Conservation (phyloP, 1,140 invertebrate species). For the Oryctes rhinoceros region DNA sequence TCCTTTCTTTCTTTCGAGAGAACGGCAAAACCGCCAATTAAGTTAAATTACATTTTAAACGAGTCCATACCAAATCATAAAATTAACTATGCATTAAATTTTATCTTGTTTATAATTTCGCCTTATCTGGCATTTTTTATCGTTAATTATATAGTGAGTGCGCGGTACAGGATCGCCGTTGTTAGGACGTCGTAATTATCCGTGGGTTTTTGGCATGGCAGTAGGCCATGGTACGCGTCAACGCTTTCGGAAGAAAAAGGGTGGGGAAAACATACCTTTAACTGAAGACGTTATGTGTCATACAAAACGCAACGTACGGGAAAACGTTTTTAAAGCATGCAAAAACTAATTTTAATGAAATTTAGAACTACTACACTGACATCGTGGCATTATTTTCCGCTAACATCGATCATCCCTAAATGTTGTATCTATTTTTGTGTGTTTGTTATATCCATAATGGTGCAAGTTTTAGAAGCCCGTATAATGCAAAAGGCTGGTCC, state of each 20-base stretch:
- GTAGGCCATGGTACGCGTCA: background rate
- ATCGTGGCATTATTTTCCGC: too few relatives aligned
- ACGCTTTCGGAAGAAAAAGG: background rate
- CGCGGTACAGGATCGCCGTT: background rate
- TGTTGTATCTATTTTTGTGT: too few relatives aligned
- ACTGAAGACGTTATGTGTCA: background rate
- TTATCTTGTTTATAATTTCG: conserved; percentile 38
- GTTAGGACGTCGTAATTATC: conserved; percentile 22
- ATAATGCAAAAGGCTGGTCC: too few relatives aligned
- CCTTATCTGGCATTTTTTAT: conserved; percentile 27
- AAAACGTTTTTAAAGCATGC: too few relatives aligned
- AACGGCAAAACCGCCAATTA: conserved; percentile 13
- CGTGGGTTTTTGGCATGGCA: conserved; percentile 19
- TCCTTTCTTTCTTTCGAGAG: background rate
- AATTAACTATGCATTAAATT: conserved; percentile 35
- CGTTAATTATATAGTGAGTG: conserved; percentile 24
- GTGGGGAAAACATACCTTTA: background rate
- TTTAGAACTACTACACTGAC: too few relatives aligned
- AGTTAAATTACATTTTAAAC: conserved; percentile 29
- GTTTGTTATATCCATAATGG: too few relatives aligned
- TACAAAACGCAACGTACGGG: background rate
- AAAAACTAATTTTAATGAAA: too few relatives aligned
- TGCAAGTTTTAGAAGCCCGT: too few relatives aligned
- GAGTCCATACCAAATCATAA: conserved; percentile 33
- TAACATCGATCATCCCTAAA: too few relatives aligned